Evolutionary conservation across 2,888 invertebrate species (phyloP), one percentile per base, ranked within the genome.

Genomic region (Apodemia mormo): DNA sequence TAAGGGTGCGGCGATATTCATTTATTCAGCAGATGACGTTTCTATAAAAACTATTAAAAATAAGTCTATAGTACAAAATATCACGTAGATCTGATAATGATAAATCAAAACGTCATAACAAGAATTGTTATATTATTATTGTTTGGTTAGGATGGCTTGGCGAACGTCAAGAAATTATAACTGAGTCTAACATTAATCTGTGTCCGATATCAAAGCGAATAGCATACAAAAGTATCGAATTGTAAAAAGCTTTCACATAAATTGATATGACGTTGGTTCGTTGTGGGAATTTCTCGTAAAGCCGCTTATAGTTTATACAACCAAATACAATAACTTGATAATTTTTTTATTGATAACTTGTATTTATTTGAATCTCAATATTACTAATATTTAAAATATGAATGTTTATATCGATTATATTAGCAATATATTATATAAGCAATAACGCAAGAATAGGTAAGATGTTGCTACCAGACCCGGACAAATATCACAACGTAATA

Each of bases 131-230:
- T 12, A 54, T 3, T 67, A 22, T 54, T 67, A 22, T 66, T 66
- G 33, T 67, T 49, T 37, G 9, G 37, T 52, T 54, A 9, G 33
- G 33, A 54, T 33, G 52, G 54, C 12, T 54, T 37, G 14, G 61
- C 33, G 37, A 33, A 61, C 33, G 61, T 61, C 61, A 61, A 37
- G n/a, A 61, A 61, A 61, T 61, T 61, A 61, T 61, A 61, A 61
- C 56, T 29, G 33, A 40, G n/a, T n/a, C 8, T 67, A 70, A 70
- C 84, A 88, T 89, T 85, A 86, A 87, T 90, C 86, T 85, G 81
- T 80, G 85, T 87, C 85, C 76, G 72, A 76, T 78, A 79, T 88
- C 85, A 89, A 87, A 85, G 85, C 83, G 77, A 78, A 75, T 76
- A 74, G 73, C 73, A 75, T 76, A 88, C 85, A 87, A 87, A 86